These are phyloP conservation scores for Erynnis tages DNA, from an alignment of 2,888 invertebrate species.

Conservation along the genomic window DNA sequence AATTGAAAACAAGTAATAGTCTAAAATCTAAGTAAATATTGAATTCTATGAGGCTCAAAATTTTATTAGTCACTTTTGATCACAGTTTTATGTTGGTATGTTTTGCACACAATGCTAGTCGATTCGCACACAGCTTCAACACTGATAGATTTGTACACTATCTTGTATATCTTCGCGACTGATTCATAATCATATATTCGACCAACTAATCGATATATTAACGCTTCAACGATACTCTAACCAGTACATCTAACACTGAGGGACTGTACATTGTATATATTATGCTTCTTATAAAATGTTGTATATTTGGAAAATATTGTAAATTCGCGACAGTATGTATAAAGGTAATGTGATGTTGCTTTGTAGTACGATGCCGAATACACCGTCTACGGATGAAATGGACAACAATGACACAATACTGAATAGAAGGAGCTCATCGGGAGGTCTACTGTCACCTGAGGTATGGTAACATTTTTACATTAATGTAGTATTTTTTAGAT, in stretches of 20 bases:
- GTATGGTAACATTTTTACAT: slow-evolving; percentile 52
- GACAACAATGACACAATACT: slow-evolving; percentile 79
- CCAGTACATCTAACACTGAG: slow-evolving; percentile 8
- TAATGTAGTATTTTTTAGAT: too few species aligned
- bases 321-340: neutral
- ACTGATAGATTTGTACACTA: slow-evolving; percentile 1
- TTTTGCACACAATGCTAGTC: slow-evolving; percentile 25
- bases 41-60: slow-evolving; percentile 56
- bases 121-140: slow-evolving; percentile 5
- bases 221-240: slow-evolving; percentile 16
- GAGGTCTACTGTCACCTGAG: slow-evolving; percentile 91
- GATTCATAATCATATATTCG: slow-evolving; percentile 17
- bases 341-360: slow-evolving; percentile 20
- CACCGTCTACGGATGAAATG: slow-evolving; percentile 86
- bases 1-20: slow-evolving; percentile 18
- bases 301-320: neutral
- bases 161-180: slow-evolving; percentile 10
- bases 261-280: slow-evolving; percentile 4
- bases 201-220: slow-evolving; percentile 13
- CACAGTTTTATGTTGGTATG: slow-evolving; percentile 25
- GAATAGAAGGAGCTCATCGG: slow-evolving; percentile 89
- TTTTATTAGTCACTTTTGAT: slow-evolving; percentile 34
- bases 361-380: slow-evolving; percentile 84
- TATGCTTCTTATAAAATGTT: neutral
- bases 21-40: slow-evolving; percentile 37